phyloP scores from a whole-genome alignment of 1,140 invertebrate genomes.

The Ceratosolen solmsi region DNA sequence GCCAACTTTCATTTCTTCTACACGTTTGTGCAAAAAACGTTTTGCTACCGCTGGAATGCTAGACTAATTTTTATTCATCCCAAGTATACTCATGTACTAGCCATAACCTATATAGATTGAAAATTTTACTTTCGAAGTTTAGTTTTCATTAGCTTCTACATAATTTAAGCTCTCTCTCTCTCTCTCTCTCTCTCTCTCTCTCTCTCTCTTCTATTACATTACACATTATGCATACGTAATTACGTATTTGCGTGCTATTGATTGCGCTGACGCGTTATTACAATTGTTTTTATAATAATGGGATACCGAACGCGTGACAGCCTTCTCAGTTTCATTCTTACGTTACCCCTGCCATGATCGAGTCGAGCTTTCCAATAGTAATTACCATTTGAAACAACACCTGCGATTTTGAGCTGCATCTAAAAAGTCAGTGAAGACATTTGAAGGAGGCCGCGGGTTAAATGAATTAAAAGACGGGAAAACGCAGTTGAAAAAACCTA shows the following conservation, averaged over 20 bases:
- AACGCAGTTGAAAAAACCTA: background rate
- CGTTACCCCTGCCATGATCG: no score
- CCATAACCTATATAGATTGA: background rate
- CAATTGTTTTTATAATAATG: background rate
- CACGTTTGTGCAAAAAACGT: background rate
- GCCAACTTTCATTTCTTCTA: background rate
- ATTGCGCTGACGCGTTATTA: background rate
- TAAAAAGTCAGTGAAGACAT: no score
- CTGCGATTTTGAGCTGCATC: no score
- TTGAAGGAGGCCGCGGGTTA: background rate
- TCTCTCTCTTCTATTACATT: no score
- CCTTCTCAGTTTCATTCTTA: background rate
- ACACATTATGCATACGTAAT: no score
- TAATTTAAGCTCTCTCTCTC: no score
- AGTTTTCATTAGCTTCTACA: background rate
- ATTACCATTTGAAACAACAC: no score
- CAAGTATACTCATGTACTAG: no score
- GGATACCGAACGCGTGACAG: background rate
- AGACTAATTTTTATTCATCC: background rate
- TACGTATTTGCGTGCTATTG: no score
- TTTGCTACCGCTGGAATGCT: background rate
- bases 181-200: no score
- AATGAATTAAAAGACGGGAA: background rate
- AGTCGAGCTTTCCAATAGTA: no score
- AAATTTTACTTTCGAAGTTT: background rate